Evolutionary conservation across 2,888 invertebrate species (phyloP).

Genomic region (Pollenia labialis): DNA sequence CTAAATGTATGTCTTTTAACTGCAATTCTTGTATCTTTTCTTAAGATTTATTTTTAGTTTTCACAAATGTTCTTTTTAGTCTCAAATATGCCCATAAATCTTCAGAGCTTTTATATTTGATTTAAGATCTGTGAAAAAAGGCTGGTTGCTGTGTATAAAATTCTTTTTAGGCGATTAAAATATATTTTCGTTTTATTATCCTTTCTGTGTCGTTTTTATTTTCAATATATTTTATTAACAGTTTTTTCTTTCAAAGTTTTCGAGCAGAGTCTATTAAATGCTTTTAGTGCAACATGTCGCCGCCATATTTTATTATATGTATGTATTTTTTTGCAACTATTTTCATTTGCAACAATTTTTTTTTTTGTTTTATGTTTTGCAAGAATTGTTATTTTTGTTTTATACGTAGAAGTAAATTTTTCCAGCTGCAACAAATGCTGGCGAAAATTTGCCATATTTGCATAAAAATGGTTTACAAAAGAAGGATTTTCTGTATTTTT

Average conservation of each 20-base stretch:
- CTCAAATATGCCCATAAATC: slow-evolving; percentile 53
- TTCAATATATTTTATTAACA: slow-evolving; percentile 67
- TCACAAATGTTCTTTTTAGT: slow-evolving; percentile 45
- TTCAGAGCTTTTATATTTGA: slow-evolving; percentile 37
- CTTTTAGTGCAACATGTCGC: slow-evolving; percentile 82
- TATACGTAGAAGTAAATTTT: slow-evolving; percentile 48
- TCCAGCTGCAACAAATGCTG: slow-evolving; percentile 70
- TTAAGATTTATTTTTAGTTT: background rate
- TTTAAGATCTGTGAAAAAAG: slow-evolving; percentile 10
- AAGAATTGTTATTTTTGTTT: slow-evolving; percentile 35
- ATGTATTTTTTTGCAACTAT: slow-evolving; percentile 73
- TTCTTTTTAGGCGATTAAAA: slow-evolving; percentile 60
- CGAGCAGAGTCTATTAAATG: slow-evolving; percentile 81
- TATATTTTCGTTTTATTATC: slow-evolving; percentile 6
- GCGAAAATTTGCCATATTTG: slow-evolving; percentile 70
- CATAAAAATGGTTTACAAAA: slow-evolving; percentile 70
- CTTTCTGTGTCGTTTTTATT: slow-evolving; percentile 19
- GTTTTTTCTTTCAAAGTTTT: slow-evolving; percentile 18
- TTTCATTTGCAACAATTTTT: slow-evolving; percentile 39
- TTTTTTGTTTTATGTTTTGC: slow-evolving; percentile 38
- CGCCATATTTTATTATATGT: slow-evolving; percentile 76
- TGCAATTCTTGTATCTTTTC: background rate
- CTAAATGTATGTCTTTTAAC: no score
- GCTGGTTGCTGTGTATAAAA: slow-evolving; percentile 41
- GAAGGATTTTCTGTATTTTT: slow-evolving; percentile 5